These are phyloP conservation scores for Helicoverpa assulta DNA, from an alignment of 2,888 invertebrate species.

Conservation along the genomic window DNA sequence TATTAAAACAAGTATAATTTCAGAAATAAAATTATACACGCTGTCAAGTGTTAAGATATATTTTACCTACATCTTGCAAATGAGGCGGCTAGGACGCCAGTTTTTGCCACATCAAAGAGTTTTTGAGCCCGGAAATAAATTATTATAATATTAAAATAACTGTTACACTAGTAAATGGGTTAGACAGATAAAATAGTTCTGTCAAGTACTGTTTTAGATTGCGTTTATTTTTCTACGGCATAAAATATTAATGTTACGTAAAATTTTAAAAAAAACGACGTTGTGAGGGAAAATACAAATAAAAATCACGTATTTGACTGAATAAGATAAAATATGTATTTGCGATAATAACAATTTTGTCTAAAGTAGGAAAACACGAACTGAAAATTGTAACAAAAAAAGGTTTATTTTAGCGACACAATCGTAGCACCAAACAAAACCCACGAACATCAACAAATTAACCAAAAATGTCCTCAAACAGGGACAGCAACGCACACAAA, in stretches of 20 bases:
- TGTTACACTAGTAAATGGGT: constrained; percentile 51
- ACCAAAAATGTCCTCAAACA: constrained; percentile 2
- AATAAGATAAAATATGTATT: constrained; percentile 1
- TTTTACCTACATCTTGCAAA: constrained; percentile 50
- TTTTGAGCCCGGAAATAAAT: constrained; percentile 63
- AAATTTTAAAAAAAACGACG: background rate
- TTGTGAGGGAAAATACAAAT: too few relatives aligned
- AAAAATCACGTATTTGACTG: background rate
- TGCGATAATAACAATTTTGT: too few relatives aligned
- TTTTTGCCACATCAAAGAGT: constrained; percentile 62
- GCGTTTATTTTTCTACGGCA: constrained; percentile 9
- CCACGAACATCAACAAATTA: background rate
- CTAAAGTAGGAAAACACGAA: background rate
- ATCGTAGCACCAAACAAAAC: constrained; percentile 36
- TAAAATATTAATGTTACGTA: background rate
- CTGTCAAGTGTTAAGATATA: constrained; percentile 61
- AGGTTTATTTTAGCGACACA: background rate
- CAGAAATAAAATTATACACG: constrained; percentile 48
- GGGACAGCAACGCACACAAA: constrained; percentile 36
- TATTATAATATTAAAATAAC: constrained; percentile 65
- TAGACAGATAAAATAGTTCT: constrained; percentile 30
- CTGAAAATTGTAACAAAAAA: background rate
- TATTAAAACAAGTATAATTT: constrained; percentile 40
- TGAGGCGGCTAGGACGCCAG: constrained; percentile 56
- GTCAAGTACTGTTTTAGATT: constrained; percentile 23